phyloP scores from a whole-genome alignment of 2,888 invertebrate genomes.

The Xanthia togata region DNA sequence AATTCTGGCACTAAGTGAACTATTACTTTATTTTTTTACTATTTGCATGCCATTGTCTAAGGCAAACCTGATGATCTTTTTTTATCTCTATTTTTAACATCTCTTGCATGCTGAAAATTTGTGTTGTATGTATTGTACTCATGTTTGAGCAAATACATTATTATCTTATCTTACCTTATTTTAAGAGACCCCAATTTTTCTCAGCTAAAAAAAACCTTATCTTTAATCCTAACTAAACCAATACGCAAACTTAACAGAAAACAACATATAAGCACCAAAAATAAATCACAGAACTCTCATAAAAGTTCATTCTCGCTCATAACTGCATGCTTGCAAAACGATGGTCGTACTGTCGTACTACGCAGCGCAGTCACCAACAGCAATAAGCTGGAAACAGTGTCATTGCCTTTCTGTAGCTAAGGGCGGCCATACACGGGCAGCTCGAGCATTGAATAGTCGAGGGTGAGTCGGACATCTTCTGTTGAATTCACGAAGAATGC shows the following conservation, averaged over 20 bases:
- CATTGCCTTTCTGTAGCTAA: constrained; percentile 62
- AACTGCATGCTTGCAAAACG: constrained; percentile 53
- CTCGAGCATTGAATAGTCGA: background rate
- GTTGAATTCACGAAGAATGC: background rate
- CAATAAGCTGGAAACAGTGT: constrained; percentile 65
- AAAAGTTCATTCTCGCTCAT: constrained; percentile 51
- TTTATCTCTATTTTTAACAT: too few relatives aligned
- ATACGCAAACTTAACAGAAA: constrained; percentile 3
- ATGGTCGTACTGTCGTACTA: background rate
- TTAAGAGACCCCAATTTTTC: background rate
- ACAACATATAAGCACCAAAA: constrained; percentile 28
- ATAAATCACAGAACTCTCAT: constrained; percentile 47
- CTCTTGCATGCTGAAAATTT: too few relatives aligned
- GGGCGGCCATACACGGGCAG: background rate
- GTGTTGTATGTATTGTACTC: too few relatives aligned
- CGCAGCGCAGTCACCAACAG: constrained; percentile 45
- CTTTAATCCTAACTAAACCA: background rate
- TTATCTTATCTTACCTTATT: too few relatives aligned
- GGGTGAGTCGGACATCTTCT: background rate
- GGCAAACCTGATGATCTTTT: too few relatives aligned
- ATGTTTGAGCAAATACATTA: too few relatives aligned
- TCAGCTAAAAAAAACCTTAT: background rate
- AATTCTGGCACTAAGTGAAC: background rate
- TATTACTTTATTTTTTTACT: too few relatives aligned
- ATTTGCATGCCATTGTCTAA: too few relatives aligned